Conservation (phyloP, 2,888 invertebrate genomes). For the Opisthograptis luteolata region DNA sequence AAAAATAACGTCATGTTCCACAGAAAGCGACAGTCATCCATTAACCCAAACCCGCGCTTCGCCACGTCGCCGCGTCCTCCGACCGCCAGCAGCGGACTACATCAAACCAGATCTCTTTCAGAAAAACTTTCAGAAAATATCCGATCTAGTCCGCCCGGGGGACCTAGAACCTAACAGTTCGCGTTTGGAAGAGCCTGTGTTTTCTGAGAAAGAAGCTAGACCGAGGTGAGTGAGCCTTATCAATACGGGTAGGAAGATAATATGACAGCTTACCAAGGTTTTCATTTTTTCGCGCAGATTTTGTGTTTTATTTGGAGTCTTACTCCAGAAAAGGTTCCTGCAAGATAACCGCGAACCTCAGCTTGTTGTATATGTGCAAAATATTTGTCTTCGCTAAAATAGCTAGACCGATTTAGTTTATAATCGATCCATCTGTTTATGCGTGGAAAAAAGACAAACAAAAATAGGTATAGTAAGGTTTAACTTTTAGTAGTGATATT, state of each 20-base stretch:
- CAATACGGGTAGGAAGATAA: neutral
- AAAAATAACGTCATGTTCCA: neutral
- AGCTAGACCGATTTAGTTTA: too few species aligned
- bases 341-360: too few species aligned
- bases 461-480: neutral
- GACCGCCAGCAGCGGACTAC: conserved; percentile 84
- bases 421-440: too few species aligned
- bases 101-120: conserved; percentile 84
- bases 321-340: too few species aligned
- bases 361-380: too few species aligned
- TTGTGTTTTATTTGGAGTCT: too few species aligned
- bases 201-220: conserved; percentile 62
- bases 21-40: conserved; percentile 55
- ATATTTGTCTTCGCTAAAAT: too few species aligned
- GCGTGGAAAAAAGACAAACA: neutral
- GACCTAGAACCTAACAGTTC: conserved; percentile 59
- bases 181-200: conserved; percentile 56
- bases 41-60: conserved; percentile 48
- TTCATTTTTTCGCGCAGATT: too few species aligned
- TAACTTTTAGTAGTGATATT: too few species aligned
- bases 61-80: conserved; percentile 77
- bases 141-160: conserved; percentile 70
- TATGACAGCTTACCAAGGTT: too few species aligned
- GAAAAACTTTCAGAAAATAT: conserved; percentile 80
- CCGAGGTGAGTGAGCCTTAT: conserved; percentile 57